Evolutionary conservation across 2,113 vertebrate genomes (phyloP), one percentile per base, ranked within the genome.

Genomic region (Otis tarda): DNA sequence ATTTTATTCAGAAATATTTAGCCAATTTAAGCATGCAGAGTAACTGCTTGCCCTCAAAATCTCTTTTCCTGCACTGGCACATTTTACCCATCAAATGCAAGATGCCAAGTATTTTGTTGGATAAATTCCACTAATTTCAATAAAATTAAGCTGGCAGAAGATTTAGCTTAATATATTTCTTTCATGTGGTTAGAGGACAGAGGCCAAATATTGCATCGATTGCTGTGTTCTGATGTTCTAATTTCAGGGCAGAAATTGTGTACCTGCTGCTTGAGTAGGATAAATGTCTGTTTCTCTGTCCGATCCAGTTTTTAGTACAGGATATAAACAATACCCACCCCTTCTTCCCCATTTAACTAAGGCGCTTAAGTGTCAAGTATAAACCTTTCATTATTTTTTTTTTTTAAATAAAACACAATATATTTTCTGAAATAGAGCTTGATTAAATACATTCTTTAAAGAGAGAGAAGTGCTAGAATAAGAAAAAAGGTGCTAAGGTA

Each of bases 1-100:
- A 91, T 97, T 97, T 97, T 97, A 90, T 89, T 97, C 87, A 95
- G 90, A 97, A 98, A 95, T 95, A 92, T 91, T 98, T 94, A 85
- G 91, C 71, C 96, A 97, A 94, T 96, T 95, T 89, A 91, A 94
- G 84, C 56, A 41, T 45, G 52, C 57, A 49, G 60, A 81, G 59
- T 68, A 96, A 82, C 79, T 76, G 77, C n/a, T 78, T 87, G 90
- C 49, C 78, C 57, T 96, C 65, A 79, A 89, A 84, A 85, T 89
- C 49, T 27, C 25, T 65, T 83, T 85, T 61, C 57, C 65, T 76
- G 49, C 61, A 82, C 74, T 96, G 95, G 84, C 87, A 94, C 61
- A 31, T 89, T 95, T 96, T 94, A 73, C 55, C 56, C 59, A 90
- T 79, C 83, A 79, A 87, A 93, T 85, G 78, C 30, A 85, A 85